Evolutionary conservation across 2,797 vertebrate species (phyloP).

Genomic region (Eulemur rubriventer): DNA sequence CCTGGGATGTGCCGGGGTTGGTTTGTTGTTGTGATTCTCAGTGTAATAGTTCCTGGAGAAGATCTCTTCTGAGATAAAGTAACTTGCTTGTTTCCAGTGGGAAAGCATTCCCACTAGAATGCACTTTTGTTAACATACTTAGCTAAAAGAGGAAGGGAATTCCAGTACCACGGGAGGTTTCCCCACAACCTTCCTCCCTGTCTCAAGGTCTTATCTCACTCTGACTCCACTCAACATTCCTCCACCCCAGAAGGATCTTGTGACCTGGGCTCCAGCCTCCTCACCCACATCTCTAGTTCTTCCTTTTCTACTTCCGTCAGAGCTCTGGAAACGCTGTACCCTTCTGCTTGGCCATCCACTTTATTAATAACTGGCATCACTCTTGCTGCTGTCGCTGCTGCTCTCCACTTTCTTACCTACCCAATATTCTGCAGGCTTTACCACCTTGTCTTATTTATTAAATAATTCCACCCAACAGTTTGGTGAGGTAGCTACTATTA

Average conservation of each 20-base stretch:
- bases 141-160: neutral
- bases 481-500: neutral
- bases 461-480: neutral
- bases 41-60: neutral
- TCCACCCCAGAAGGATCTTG: neutral
- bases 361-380: neutral
- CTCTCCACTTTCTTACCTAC: rapidly evolving
- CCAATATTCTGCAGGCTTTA: neutral
- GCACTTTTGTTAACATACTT: neutral
- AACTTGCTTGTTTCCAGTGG: neutral
- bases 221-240: neutral
- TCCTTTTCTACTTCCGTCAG: neutral
- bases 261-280: neutral
- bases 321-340: rapidly evolving
- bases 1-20: neutral
- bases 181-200: neutral
- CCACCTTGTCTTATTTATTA: neutral
- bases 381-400: neutral
- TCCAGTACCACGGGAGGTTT: rapidly evolving
- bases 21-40: neutral
- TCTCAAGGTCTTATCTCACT: too few species aligned
- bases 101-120: neutral
- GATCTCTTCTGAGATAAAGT: neutral
- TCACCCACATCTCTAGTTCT: neutral
- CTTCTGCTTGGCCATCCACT: neutral